Conservation (phyloP, 2,888 invertebrate species). For the Timema cristinae region DNA sequence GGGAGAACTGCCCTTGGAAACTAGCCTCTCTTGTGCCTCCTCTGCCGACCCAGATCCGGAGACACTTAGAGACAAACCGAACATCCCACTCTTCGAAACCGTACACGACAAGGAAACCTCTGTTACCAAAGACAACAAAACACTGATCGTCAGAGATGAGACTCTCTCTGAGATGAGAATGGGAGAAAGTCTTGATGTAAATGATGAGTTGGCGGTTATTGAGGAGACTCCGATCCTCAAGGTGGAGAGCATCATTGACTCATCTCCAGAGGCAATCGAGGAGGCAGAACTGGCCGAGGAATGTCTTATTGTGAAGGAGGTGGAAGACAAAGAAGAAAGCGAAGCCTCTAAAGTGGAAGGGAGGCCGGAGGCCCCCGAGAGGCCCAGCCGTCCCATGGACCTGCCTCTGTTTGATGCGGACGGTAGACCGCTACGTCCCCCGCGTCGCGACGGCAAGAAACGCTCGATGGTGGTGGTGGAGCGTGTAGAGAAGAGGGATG, state of each 20-base stretch:
- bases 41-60: no score
- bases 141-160: slow-evolving; percentile 39
- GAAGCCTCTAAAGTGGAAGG: background rate
- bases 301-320: background rate
- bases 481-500: slow-evolving; percentile 54
- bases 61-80: no score
- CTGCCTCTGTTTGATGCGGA: slow-evolving; percentile 56
- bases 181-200: background rate
- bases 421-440: slow-evolving; percentile 54
- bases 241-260: background rate
- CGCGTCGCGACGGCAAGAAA: slow-evolving; percentile 49
- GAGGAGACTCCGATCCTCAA: background rate
- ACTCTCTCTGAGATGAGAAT: slow-evolving; percentile 24
- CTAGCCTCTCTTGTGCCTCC: no score
- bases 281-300: background rate
- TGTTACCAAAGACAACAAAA: slow-evolving; percentile 36
- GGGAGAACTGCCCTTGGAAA: background rate
- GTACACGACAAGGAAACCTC: slow-evolving; percentile 27
- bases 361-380: background rate
- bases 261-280: background rate
- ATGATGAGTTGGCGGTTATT: no score
- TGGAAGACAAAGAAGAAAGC: background rate
- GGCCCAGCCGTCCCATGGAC: slow-evolving; percentile 51
- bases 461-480: slow-evolving; percentile 38
- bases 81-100: background rate